These are phyloP conservation scores for Mactra quadrangularis DNA, from an alignment of 1,140 invertebrate species.

Conservation along the genomic window DNA sequence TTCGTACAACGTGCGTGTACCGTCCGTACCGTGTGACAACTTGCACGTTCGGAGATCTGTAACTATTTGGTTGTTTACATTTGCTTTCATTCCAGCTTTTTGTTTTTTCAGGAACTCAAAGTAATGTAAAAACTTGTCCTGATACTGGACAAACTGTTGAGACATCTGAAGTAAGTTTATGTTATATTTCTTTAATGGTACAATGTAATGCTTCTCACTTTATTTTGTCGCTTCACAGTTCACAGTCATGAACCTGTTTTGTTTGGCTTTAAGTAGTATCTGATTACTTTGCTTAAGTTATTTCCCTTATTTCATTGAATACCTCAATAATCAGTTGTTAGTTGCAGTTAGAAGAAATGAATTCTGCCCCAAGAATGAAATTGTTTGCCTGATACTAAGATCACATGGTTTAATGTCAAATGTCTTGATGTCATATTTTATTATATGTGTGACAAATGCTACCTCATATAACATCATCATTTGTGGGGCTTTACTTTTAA, in stretches of 20 bases:
- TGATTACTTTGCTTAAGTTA: not conserved
- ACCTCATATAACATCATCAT: too few relatives aligned
- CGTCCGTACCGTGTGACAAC: too few relatives aligned
- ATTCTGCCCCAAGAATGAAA: not conserved
- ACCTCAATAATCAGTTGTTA: not conserved
- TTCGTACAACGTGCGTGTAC: too few relatives aligned
- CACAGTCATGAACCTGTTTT: not conserved
- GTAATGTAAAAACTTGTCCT: constrained; percentile 20
- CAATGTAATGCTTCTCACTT: not conserved
- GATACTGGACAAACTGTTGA: constrained; percentile 44
- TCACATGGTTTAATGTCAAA: too few relatives aligned
- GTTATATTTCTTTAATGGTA: not conserved
- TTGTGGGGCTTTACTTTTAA: too few relatives aligned
- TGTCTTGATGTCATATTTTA: too few relatives aligned
- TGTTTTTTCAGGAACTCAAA: constrained; percentile 19
- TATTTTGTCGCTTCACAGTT: not conserved
- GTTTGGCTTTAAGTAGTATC: not conserved
- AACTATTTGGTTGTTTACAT: too few relatives aligned
- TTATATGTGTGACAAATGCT: too few relatives aligned
- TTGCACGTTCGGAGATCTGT: too few relatives aligned
- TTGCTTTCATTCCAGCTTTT: too few relatives aligned
- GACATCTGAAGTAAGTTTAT: constrained; percentile 26
- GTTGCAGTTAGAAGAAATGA: not conserved
- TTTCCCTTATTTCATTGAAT: not conserved
- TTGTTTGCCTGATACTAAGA: too few relatives aligned